Evolutionary conservation across 1,140 invertebrate species (phyloP).

Genomic region (Diprion similis): DNA sequence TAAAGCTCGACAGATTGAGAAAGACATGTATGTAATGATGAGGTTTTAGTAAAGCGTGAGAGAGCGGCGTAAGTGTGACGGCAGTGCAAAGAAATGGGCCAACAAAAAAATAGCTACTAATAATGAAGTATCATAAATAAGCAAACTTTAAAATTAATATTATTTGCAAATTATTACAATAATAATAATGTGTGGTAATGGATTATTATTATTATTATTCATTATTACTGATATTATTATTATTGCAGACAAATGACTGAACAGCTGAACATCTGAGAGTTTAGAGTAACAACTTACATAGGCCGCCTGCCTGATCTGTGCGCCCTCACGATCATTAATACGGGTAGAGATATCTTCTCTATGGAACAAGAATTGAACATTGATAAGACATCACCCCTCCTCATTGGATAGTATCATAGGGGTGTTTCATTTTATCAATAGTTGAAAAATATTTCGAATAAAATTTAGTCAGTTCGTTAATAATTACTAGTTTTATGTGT

Average conservation of each 20-base stretch:
- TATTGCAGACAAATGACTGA: slow-evolving; percentile 26
- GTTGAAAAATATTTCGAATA: too few relatives aligned
- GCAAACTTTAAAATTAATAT: slow-evolving; percentile 26
- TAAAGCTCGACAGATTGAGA: slow-evolving; percentile 5
- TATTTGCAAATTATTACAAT: neutral
- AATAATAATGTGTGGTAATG: too few relatives aligned
- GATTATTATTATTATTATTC: slow-evolving; percentile 5
- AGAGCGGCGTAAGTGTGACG: slow-evolving; percentile 27
- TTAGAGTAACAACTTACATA: slow-evolving; percentile 51
- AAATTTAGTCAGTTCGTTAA: too few relatives aligned
- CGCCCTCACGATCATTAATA: slow-evolving; percentile 46
- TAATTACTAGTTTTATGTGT: too few relatives aligned
- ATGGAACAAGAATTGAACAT: slow-evolving; percentile 50
- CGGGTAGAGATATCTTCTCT: slow-evolving; percentile 54
- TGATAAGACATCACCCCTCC: slow-evolving; percentile 23
- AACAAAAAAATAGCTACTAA: slow-evolving; percentile 35
- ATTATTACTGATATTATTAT: slow-evolving; percentile 28
- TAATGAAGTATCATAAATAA: slow-evolving; percentile 40
- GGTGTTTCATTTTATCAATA: too few relatives aligned
- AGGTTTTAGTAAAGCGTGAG: slow-evolving; percentile 47
- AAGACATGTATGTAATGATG: neutral
- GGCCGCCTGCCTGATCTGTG: slow-evolving; percentile 49
- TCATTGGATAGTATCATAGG: too few relatives aligned
- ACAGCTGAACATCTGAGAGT: slow-evolving; percentile 40
- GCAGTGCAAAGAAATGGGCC: slow-evolving; percentile 11